Conservation (phyloP, 2,888 invertebrate genomes). For the Melinaea marsaeus region DNA sequence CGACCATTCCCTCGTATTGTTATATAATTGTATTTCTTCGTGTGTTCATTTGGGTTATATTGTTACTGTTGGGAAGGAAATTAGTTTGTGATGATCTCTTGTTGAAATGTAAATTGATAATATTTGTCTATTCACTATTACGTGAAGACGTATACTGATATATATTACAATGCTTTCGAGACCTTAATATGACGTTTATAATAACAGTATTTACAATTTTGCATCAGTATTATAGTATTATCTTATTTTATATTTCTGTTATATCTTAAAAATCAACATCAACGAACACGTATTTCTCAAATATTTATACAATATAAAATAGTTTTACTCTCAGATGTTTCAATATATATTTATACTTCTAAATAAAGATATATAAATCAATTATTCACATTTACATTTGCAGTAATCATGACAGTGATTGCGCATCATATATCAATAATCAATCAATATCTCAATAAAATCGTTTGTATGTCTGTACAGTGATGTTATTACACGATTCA, state of each 20-base stretch:
- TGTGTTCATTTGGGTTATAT: constrained; percentile 40
- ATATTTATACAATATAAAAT: no score
- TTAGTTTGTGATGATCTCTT: constrained; percentile 6
- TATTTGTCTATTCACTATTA: constrained; percentile 2
- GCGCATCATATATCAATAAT: constrained; percentile 1
- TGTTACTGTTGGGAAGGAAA: background rate
- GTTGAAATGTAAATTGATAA: constrained; percentile 6
- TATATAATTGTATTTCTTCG: constrained; percentile 45
- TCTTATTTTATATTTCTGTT: background rate
- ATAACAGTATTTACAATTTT: background rate
- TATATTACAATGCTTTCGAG: background rate
- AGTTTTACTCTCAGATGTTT: no score
- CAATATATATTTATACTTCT: no score
- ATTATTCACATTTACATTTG: no score
- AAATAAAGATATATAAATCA: no score
- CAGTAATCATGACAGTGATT: no score
- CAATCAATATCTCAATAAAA: no score
- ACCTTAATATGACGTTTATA: background rate
- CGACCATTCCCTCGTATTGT: constrained; percentile 31
- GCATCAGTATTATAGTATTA: background rate
- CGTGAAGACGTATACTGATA: background rate
- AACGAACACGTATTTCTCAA: no score
- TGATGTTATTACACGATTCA: constrained; percentile 5
- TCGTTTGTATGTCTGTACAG: no score
- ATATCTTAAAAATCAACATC: constrained; percentile 4